phyloP scores from a whole-genome alignment of 1,140 invertebrate species.

The Apis florea region DNA sequence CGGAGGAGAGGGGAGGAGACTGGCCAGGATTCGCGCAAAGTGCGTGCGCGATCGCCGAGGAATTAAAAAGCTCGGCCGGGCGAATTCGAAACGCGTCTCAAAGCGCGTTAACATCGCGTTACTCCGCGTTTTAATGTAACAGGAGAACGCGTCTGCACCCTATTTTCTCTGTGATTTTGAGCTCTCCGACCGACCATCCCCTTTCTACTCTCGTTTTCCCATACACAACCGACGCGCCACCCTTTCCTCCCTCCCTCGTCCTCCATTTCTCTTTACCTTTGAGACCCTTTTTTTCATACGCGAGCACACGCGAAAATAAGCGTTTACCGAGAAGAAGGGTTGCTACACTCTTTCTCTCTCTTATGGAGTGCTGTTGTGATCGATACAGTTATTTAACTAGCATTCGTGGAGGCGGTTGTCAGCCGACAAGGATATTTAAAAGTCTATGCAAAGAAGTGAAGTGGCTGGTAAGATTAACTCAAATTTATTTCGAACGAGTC shows the following conservation, averaged over 20 bases:
- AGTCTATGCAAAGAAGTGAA: too few relatives aligned
- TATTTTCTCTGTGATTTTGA: slow-evolving; percentile 40
- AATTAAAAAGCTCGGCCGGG: slow-evolving; percentile 24
- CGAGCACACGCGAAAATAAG: slow-evolving; percentile 35
- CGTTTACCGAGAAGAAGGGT: slow-evolving; percentile 60
- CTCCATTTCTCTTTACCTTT: slow-evolving; percentile 21
- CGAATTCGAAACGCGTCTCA: slow-evolving; percentile 5
- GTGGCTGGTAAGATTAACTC: too few relatives aligned
- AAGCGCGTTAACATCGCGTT: slow-evolving; percentile 26
- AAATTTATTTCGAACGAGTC: too few relatives aligned
- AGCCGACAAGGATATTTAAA: too few relatives aligned
- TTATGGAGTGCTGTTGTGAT: slow-evolving; percentile 40
- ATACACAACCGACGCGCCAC: background rate
- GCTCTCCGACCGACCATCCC: background rate
- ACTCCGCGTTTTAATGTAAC: slow-evolving; percentile 32
- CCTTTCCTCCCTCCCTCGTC: background rate
- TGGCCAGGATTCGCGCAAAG: background rate
- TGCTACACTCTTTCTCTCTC: slow-evolving; percentile 37
- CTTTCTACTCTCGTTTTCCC: slow-evolving; percentile 8
- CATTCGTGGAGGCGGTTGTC: slow-evolving; percentile 64
- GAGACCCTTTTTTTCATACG: slow-evolving; percentile 10
- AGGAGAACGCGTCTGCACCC: background rate
- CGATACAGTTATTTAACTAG: slow-evolving; percentile 69
- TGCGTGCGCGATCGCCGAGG: slow-evolving; percentile 6
- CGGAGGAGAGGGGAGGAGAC: background rate